Base-by-base conservation (phyloP, 2,888 invertebrate species). In the Himalopsyche tibetana region DNA sequence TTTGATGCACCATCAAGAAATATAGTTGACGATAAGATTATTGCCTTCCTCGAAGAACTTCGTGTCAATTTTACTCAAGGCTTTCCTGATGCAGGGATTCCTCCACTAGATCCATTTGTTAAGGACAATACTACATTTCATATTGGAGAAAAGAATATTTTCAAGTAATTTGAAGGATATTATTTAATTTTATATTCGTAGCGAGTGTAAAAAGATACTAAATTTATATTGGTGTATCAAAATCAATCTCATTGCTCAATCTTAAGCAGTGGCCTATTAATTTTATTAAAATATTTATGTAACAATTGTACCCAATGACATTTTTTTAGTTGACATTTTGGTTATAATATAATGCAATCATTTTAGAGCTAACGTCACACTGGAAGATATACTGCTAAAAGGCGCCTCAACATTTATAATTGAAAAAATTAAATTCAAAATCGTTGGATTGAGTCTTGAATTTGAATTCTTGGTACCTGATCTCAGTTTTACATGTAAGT, bases 391-490 rank as follows among this genome's bases (percentile, higher is more conserved):
- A 4, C 9, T 83, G 36, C 15, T 83, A 5, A 56, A 17, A 11
- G 83, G 83, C 38, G 38, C 63, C 17, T 15, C 17, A 36, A 12
- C 38, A 17, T 83, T 83, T 42, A 36, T 83, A 55, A 83, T 83
- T 55, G 83, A 83, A 55, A 83, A 19, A 0, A 89, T 89, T 88
- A 84, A 90, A 90, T 86, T 89, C 90, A 82, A 55, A 93, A 89
- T n/a, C 90, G 51, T 88, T 9, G 84, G 85, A 36, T 55, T 88
- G 19, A 84, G 79, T 17, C 82, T 88, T n/a, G 80, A 84, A 11
- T 87, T 85, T 80, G 87, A 84, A 9, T 56, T 88, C 45, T 56
- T 83, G 6, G 83, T 88, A 19, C 88, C 88, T 15, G 79, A 86
- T 17, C n/a, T 88, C 3, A 69, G 80, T 17, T 84, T 84, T 17